A percentile compares a stretch with the other conserved stretches of the same genome.
phyloP scores from a whole-genome alignment of 1,140 invertebrate genomes.

The Trachelipus rathkii region DNA sequence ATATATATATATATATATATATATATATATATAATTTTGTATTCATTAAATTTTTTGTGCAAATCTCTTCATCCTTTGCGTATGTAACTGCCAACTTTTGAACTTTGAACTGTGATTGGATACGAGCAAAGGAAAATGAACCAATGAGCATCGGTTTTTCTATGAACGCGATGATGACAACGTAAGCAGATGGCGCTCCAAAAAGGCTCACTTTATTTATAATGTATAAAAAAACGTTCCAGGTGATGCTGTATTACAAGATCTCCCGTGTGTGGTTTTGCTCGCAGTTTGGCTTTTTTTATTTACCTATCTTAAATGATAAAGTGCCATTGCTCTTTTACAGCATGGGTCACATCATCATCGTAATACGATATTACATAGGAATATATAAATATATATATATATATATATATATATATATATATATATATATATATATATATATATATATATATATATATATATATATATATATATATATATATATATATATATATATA shows the following conservation, averaged over 20 bases:
- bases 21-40: slow-evolving; percentile 17
- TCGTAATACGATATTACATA: too few species aligned
- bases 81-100: slow-evolving; percentile 1
- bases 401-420: background rate
- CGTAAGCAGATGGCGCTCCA: background rate
- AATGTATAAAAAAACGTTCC: too few species aligned
- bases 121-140: background rate
- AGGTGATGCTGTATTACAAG: too few species aligned
- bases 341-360: too few species aligned
- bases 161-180: slow-evolving; percentile 7
- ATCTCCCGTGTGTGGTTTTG: background rate
- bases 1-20: slow-evolving; percentile 11
- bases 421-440: slow-evolving; percentile 15
- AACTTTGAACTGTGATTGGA: background rate
- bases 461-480: slow-evolving; percentile 13
- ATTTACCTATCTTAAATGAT: slow-evolving; percentile 1
- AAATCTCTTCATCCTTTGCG: background rate
- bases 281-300: background rate
- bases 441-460: background rate
- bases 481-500: slow-evolving; percentile 15
- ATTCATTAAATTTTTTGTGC: background rate
- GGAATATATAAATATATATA: too few species aligned
- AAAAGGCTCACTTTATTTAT: background rate
- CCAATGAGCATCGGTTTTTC: background rate
- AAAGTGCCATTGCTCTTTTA: background rate